These are phyloP conservation scores for Epizoanthus rinbou DNA, from an alignment of 92 coral and sea anemone genomes.

Conservation along the genomic window DNA sequence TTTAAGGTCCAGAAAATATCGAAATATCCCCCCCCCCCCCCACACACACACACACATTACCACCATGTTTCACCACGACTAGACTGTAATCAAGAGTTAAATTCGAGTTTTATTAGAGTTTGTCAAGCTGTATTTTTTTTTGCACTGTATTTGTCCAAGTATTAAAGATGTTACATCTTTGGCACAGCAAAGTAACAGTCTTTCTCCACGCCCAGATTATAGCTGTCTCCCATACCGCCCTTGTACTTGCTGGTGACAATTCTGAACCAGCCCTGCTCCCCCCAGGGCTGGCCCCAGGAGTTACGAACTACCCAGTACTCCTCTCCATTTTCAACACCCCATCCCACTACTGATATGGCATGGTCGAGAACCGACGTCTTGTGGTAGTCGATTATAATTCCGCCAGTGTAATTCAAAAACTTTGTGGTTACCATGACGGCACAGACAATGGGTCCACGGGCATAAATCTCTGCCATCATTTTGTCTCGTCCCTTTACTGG, in stretches of 20 bases:
- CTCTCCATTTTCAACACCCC: conserved; percentile 94
- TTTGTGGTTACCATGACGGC: conserved; percentile 81
- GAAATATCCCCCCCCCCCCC: too few relatives aligned
- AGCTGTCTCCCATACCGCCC: conserved; percentile 73
- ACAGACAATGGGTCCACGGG: conserved; percentile 98
- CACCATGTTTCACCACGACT: too few relatives aligned
- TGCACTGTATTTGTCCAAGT: too few relatives aligned
- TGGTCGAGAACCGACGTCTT: conserved; percentile 61
- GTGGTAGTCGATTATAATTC: conserved; percentile 78
- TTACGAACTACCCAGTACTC: conserved; percentile 98
- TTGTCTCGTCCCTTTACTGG: conserved; percentile 74
- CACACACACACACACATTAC: too few relatives aligned
- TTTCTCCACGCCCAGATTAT: conserved; percentile 81
- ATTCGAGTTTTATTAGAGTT: too few relatives aligned
- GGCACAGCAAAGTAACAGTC: conserved; percentile 95
- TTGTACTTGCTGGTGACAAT: conserved; percentile 93
- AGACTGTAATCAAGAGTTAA: too few relatives aligned
- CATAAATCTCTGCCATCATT: conserved; percentile 96
- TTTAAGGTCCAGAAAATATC: too few relatives aligned
- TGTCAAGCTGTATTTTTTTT: too few relatives aligned
- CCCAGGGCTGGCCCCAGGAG: conserved; percentile 98
- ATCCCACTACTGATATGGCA: conserved; percentile 87
- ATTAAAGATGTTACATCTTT: too few relatives aligned
- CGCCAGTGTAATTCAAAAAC: conserved; percentile 79
- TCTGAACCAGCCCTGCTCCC: conserved; percentile 74